A percentile compares a stretch with the other conserved stretches of the same genome.
Conservation (phyloP, 2,113 vertebrate species). For the Microtus montanus region DNA sequence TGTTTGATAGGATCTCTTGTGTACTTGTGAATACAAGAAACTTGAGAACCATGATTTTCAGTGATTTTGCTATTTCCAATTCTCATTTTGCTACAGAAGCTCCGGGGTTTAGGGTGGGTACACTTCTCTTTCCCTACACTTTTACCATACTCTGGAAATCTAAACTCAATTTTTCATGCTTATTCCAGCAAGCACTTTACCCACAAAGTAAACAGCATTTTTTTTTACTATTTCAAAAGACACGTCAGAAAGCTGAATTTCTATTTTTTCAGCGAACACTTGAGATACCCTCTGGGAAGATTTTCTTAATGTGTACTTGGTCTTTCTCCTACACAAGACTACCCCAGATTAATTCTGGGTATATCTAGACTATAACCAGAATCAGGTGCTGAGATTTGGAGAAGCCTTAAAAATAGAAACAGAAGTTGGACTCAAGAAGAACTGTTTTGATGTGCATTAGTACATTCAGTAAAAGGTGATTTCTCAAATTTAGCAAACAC, state of each 20-base stretch:
- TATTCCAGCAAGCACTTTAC: background rate
- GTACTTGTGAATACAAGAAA: rapidly evolving
- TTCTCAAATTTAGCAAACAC: background rate
- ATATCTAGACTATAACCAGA: background rate
- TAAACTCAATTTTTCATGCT: background rate
- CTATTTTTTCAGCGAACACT: no score
- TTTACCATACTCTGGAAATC: background rate
- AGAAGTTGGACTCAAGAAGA: background rate
- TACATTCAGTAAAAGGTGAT: background rate
- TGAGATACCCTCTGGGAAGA: background rate
- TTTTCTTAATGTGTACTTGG: background rate
- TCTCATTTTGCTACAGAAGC: background rate
- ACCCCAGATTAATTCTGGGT: background rate
- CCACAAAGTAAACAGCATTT: background rate
- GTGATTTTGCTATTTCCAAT: background rate
- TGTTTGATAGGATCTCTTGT: background rate
- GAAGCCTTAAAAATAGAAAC: background rate
- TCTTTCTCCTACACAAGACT: background rate
- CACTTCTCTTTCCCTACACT: background rate
- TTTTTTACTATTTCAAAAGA: background rate
- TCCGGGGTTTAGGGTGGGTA: background rate
- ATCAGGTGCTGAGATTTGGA: no score
- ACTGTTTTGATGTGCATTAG: background rate
- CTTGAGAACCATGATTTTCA: background rate
- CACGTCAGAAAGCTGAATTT: background rate